Evolutionary conservation across 1,140 invertebrate species (phyloP), one percentile per base, ranked within the genome.

Genomic region (Aricia agestis): DNA sequence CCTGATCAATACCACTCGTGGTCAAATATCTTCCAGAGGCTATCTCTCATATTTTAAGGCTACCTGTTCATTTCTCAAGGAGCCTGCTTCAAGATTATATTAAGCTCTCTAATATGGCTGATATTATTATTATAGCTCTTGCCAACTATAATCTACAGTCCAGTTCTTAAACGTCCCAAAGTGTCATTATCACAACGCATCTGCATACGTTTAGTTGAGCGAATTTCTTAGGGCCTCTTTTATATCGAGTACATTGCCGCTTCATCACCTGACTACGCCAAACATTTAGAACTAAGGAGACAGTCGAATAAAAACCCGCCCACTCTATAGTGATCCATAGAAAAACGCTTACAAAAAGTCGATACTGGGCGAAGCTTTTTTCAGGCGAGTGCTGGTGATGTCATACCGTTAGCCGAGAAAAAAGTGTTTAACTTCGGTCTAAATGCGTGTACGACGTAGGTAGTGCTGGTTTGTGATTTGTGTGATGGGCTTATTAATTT

Each of bases 351-450:
- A 11, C 59, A 63, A 63, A 63, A 63, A 63, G 59, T 63, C 10
- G 17, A 63, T 63, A 63, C 59, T 19, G 59, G 59, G 1, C 59
- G 45, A 52, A 52, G 13, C 45, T 52, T 52, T 63, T 19, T 63
- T 63, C 18, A 63, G 17, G 59, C 59, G 19, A 18, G 19, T 11
- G 10, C 19, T 17, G 59, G 18, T 63, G 59, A 63, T 63, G 59
- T 63, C 17, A 63, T 63, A 25, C 17, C 59, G 18, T 19, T 63
- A 63, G 59, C 59, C 11, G 58, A 59, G 10, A 63, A 63, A 63
- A 63, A 63, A 63, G 19, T 19, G 59, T 63, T 63, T 25, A 63
- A 18, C 59, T 19, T 63, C 58, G 45, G 45, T 52, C 45, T 52
- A 52, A 52, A 52, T 52, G 45, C 45, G 45, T 52, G 45, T 52